Evolutionary conservation across 1,140 invertebrate species (phyloP).

Genomic region (Formica exsecta): DNA sequence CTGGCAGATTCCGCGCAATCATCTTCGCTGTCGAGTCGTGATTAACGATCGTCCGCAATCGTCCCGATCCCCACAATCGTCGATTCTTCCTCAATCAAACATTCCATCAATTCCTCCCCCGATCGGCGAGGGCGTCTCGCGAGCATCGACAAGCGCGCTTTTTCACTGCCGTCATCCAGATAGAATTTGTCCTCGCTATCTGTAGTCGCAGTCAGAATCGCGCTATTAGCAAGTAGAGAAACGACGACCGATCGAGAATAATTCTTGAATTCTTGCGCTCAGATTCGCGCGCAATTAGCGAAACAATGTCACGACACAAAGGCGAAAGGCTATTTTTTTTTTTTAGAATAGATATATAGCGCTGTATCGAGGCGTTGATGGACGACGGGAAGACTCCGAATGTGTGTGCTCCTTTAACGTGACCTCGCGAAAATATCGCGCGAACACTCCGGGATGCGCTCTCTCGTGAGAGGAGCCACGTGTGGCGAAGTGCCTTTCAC

Average conservation of each 20-base stretch:
- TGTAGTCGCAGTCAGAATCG: neutral
- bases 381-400: neutral
- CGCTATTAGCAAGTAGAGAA: neutral
- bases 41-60: conserved; percentile 27
- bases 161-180: conserved; percentile 11
- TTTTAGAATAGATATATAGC: neutral
- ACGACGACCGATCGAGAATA: neutral
- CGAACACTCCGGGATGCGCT: conserved; percentile 18
- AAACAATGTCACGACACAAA: neutral
- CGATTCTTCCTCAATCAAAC: conserved; percentile 37
- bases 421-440: conserved; percentile 47
- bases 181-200: conserved; percentile 13
- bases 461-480: conserved; percentile 2
- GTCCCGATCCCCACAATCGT: neutral
- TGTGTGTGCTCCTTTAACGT: neutral
- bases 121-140: conserved; percentile 1
- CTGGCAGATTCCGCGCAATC: conserved; percentile 7
- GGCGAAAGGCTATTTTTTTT: neutral
- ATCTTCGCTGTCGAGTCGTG: neutral
- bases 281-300: neutral
- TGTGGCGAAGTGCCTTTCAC: conserved; percentile 45
- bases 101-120: conserved; percentile 33
- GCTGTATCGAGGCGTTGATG: conserved; percentile 23
- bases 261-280: neutral
- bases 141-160: conserved; percentile 14